Percentiles rank a stretch among this genome's conserved stretches.
phyloP scores from a whole-genome alignment of 2,797 vertebrate species.

The Eremophila alpestris region DNA sequence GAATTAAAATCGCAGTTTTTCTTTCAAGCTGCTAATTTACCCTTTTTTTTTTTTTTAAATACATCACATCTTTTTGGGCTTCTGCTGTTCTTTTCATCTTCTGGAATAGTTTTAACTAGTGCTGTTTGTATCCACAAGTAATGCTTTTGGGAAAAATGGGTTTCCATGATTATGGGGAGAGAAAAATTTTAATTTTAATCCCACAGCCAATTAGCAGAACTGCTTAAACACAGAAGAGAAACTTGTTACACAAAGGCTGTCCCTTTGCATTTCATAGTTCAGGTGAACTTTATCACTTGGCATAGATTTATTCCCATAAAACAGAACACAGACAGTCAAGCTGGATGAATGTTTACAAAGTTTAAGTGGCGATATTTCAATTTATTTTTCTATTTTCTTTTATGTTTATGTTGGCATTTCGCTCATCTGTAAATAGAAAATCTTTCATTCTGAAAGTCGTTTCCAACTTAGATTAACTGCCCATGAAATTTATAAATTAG shows the following conservation, averaged over 20 bases:
- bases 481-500: slow-evolving; percentile 39
- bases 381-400: slow-evolving; percentile 55
- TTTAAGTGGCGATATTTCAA: slow-evolving; percentile 24
- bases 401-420: slow-evolving; percentile 38
- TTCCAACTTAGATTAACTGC: slow-evolving; percentile 45
- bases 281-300: neutral
- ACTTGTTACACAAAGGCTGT: neutral
- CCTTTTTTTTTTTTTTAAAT: neutral
- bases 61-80: rapidly evolving
- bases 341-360: slow-evolving; percentile 10
- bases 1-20: neutral
- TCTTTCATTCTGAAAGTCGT: neutral
- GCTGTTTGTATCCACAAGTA: neutral
- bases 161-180: neutral
- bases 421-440: slow-evolving; percentile 30
- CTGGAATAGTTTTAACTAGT: neutral
- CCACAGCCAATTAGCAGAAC: neutral
- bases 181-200: neutral
- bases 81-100: neutral
- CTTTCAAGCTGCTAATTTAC: neutral
- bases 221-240: neutral
- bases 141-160: neutral
- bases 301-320: neutral
- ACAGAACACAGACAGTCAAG: neutral
- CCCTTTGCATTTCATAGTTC: neutral